These are phyloP conservation scores for Hipparchia sbordonii DNA, from an alignment of 2,888 invertebrate genomes.

Conservation along the genomic window DNA sequence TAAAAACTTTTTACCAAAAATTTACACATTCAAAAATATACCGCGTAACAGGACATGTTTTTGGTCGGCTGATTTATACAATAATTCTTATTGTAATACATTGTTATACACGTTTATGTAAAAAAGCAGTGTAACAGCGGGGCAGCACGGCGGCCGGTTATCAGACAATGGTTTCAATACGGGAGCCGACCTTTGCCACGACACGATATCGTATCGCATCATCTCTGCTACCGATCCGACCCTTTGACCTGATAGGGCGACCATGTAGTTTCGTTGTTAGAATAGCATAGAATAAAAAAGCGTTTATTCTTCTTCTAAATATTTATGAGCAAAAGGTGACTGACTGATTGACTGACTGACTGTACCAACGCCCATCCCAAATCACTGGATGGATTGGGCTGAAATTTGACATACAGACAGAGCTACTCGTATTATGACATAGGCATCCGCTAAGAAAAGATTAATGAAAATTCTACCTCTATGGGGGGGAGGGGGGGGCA, in stretches of 20 bases:
- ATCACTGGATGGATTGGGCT: too few species aligned
- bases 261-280: slow-evolving; percentile 33
- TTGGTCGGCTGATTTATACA: slow-evolving; percentile 17
- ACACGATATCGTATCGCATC: slow-evolving; percentile 65
- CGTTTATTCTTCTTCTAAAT: too few species aligned
- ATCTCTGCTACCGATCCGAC: slow-evolving; percentile 73
- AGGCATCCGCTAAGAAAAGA: too few species aligned
- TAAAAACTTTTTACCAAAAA: background rate
- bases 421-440: too few species aligned
- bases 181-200: slow-evolving; percentile 66
- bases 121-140: slow-evolving; percentile 40
- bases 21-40: background rate
- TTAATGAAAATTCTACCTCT: too few species aligned
- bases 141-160: slow-evolving; percentile 45
- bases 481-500: too few species aligned
- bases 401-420: too few species aligned
- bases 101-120: slow-evolving; percentile 40
- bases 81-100: slow-evolving; percentile 32
- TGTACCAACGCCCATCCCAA: too few species aligned
- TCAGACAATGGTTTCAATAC: slow-evolving; percentile 68
- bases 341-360: too few species aligned
- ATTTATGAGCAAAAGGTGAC: too few species aligned
- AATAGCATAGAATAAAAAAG: background rate
- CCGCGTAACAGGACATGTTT: slow-evolving; percentile 6
- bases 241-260: slow-evolving; percentile 55